A percentile compares a stretch with the other conserved stretches of the same genome.
These are phyloP conservation scores for Thunnus maccoyii DNA, from an alignment of 2,113 vertebrate species.

Conservation along the genomic window DNA sequence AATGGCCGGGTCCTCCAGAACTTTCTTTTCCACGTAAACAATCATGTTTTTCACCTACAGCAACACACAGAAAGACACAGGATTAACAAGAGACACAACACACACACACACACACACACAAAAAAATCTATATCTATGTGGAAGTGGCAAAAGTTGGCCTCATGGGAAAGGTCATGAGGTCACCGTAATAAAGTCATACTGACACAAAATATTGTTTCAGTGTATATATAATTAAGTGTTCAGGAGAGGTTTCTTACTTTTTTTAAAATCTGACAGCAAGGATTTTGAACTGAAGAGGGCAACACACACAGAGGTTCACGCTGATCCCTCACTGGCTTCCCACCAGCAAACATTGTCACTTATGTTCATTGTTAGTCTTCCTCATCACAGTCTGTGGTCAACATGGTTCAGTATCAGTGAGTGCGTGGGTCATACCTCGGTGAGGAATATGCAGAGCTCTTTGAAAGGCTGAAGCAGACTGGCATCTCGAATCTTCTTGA, in stretches of 20 bases:
- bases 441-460: constrained; percentile 93
- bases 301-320: not conserved
- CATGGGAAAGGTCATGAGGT: no score
- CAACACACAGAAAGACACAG: constrained; percentile 9
- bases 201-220: no score
- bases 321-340: not conserved
- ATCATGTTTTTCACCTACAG: constrained; percentile 93
- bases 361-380: not conserved
- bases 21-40: constrained; percentile 97
- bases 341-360: not conserved
- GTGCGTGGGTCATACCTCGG: constrained; percentile 84
- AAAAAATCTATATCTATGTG: not conserved
- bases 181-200: no score
- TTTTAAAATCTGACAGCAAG: no score
- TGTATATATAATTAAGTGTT: no score
- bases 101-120: not conserved
- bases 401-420: no score
- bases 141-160: not conserved
- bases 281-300: no score
- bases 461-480: constrained; percentile 95
- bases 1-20: constrained; percentile 94
- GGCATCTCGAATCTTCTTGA: constrained; percentile 95
- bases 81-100: not conserved
- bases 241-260: no score
- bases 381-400: not conserved